A percentile compares a stretch with the other conserved stretches of the same genome.
phyloP scores from a whole-genome alignment of 2,113 vertebrate genomes.

The chimpanzee (Pan troglodytes) region NHGRI_mPanTro3-v2.1_pri NC_072418.2:39279001-39279500 shows the following conservation, averaged over 20 bases:
- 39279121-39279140: background rate
- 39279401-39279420: background rate
- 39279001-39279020: background rate
- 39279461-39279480: background rate
- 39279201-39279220: background rate
- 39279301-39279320: slow-evolving; percentile 93
- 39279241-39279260: slow-evolving; percentile 90
- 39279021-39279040: slow-evolving; percentile 89
- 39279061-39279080: slow-evolving; percentile 88
- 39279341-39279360: slow-evolving; percentile 94
- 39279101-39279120: slow-evolving; percentile 78
- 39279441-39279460: background rate
- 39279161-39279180: background rate
- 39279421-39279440: background rate
- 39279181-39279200: background rate
- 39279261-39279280: slow-evolving; percentile 89
- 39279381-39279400: background rate
- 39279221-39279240: background rate
- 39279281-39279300: slow-evolving; percentile 92
- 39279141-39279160: background rate
- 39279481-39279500: background rate
- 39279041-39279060: slow-evolving; percentile 87
- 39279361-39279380: slow-evolving; percentile 81
- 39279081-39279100: slow-evolving; percentile 89
- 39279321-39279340: slow-evolving; percentile 96